phyloP scores from a whole-genome alignment of 2,113 vertebrate genomes.

The Malurus cyaneus region DNA sequence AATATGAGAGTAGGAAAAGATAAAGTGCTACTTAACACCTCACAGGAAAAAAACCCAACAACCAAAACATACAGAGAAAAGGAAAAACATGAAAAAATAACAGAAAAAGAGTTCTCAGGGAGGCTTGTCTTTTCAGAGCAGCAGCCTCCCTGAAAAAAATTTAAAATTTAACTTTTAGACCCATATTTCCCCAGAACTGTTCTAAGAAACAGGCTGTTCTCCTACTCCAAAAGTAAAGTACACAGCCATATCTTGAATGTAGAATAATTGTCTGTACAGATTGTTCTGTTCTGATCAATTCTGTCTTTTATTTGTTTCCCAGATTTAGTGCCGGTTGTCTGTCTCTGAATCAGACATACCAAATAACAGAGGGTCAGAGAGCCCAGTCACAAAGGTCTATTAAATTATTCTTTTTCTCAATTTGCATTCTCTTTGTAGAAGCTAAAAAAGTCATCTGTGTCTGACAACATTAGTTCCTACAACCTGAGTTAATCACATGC shows the following conservation, averaged over 20 bases:
- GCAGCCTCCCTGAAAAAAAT: neutral
- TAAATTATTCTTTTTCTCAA: conserved; percentile 7
- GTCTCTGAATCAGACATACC: neutral
- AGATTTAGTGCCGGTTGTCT: neutral
- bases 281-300: neutral
- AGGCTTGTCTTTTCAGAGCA: neutral
- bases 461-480: conserved; percentile 6
- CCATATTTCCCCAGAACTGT: neutral
- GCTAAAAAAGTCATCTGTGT: neutral
- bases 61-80: neutral
- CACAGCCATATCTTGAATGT: neutral
- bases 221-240: neutral
- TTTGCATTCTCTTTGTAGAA: conserved; percentile 22
- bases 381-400: neutral
- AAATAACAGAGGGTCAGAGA: neutral
- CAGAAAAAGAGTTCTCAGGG: neutral
- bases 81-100: neutral
- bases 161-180: neutral
- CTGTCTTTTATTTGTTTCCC: neutral
- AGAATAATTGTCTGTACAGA: neutral
- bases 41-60: neutral
- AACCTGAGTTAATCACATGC: conserved; percentile 3
- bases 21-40: neutral
- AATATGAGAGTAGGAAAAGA: neutral
- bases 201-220: neutral